A percentile compares a stretch with the other conserved stretches of the same genome.
phyloP scores from a whole-genome alignment of 2,113 vertebrate genomes.

The Sclerurus mexicanus region DNA sequence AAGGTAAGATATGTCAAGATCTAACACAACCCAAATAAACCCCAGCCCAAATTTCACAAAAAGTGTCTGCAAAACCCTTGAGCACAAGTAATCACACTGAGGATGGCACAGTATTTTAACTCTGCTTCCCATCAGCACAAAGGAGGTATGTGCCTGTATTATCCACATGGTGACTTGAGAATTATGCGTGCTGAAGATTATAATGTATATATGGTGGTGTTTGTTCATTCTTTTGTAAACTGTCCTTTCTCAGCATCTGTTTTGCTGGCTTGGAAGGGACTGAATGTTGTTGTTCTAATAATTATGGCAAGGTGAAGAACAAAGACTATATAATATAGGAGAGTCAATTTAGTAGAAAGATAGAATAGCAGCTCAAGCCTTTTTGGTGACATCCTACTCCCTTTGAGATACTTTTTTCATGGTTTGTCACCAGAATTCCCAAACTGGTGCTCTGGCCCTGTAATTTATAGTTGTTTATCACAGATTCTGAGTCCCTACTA shows the following conservation, averaged over 20 bases:
- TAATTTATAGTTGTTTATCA: constrained; percentile 57
- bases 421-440: constrained; percentile 44
- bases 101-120: not conserved
- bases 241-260: not conserved
- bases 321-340: not conserved
- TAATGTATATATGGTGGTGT: not conserved
- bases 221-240: not conserved
- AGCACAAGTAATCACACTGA: not conserved
- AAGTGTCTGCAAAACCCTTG: not conserved
- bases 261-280: not conserved
- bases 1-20: constrained; percentile 79
- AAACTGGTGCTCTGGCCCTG: not conserved
- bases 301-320: not conserved
- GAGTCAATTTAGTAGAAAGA: constrained; percentile 16
- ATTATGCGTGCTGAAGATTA: not conserved
- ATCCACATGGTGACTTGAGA: not conserved
- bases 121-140: not conserved
- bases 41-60: not conserved
- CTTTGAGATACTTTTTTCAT: constrained; percentile 16
- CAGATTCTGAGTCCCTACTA: constrained; percentile 15
- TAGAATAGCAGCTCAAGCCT: not conserved
- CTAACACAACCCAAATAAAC: not conserved
- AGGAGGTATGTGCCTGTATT: not conserved
- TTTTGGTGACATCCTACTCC: constrained; percentile 46
- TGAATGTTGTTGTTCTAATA: not conserved